Percentiles rank a stretch among this genome's conserved stretches.
These are phyloP conservation scores for Sandelia bainsii DNA, from an alignment of 2,797 vertebrate species.

Conservation along the genomic window DNA sequence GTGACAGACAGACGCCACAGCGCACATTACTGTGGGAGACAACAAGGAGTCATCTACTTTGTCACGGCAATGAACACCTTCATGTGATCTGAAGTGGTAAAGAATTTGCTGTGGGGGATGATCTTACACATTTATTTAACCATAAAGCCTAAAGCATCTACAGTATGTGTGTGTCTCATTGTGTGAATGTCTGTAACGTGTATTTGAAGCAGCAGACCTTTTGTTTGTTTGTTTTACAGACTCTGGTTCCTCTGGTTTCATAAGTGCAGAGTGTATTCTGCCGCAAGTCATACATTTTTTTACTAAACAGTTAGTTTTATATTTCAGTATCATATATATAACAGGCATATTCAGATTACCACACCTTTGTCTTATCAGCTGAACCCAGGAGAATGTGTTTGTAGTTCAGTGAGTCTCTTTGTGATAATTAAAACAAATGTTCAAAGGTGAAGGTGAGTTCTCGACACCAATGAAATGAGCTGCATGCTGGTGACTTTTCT, in stretches of 20 bases:
- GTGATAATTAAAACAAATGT: neutral
- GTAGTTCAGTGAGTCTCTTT: neutral
- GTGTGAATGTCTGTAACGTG: slow-evolving; percentile 3
- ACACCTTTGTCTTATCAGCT: neutral
- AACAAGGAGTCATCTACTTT: neutral
- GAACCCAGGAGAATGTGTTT: neutral
- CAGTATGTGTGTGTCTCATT: neutral
- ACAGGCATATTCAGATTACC: too few relatives aligned
- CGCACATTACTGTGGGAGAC: neutral
- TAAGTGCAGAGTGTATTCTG: neutral
- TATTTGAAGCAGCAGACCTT: neutral
- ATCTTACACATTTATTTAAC: slow-evolving; percentile 17
- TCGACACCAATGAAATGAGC: neutral
- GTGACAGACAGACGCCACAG: slow-evolving; percentile 8
- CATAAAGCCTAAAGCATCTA: neutral
- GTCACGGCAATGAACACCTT: slow-evolving; percentile 8
- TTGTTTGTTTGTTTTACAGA: neutral
- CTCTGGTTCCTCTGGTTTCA: neutral
- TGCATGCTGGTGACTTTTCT: slow-evolving; percentile 14
- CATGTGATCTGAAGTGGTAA: slow-evolving; percentile 4
- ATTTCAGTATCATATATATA: neutral
- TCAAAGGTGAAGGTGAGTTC: slow-evolving; percentile 7
- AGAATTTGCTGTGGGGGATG: slow-evolving; percentile 23
- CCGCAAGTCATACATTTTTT: neutral
- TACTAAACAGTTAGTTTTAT: neutral